Evolutionary conservation across 2,113 vertebrate species (phyloP), one percentile per base, ranked within the genome.

Genomic region (Chaetodon trifascialis): DNA sequence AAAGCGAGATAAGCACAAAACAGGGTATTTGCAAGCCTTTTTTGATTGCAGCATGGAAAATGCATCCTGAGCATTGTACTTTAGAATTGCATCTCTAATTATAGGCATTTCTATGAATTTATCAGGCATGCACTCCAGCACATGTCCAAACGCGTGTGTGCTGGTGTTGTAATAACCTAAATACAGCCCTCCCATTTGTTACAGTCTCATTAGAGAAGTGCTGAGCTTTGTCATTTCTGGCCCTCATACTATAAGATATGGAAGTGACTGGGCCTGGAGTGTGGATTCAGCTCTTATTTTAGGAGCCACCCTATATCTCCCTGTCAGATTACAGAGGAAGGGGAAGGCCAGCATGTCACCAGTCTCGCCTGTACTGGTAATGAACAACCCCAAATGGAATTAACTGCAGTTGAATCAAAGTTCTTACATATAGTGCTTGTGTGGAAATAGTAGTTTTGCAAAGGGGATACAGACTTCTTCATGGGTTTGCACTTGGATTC

Each of bases 251-350:
- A 85, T 90, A 88, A 93, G 85, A 90, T 83, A 91, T 90, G 86
- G 87, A 93, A 89, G 88, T 89, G 85, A 88, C 75, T 87, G 66
- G 58, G 76, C 58, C 67, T 30, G 59, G 82, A 92, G 82, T 93
- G 91, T 91, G 83, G 86, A 94, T 81, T 92, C 91, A 90, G 91
- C 91, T 91, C 77, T 91, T 94, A 92, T 91, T 94, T 90, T 91
- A 88, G 87, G 67, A 90, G 83, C 77, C 73, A 67, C 79, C 44
- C 83, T 89, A 82, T 91, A 91, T 92, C 84, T 91, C 77, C 73
- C 76, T 86, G 83, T 90, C 89, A 92, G 74, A 89, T 79, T 84
- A 79, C 72, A 84, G 73, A 69, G 80, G 80, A 85, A 87, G 62
- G 46, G 56, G 73, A 88, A 86, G 79, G 76, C 68, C 60, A 52